Conservation (phyloP, 2,113 vertebrate genomes). For the Microtus montanus region DNA sequence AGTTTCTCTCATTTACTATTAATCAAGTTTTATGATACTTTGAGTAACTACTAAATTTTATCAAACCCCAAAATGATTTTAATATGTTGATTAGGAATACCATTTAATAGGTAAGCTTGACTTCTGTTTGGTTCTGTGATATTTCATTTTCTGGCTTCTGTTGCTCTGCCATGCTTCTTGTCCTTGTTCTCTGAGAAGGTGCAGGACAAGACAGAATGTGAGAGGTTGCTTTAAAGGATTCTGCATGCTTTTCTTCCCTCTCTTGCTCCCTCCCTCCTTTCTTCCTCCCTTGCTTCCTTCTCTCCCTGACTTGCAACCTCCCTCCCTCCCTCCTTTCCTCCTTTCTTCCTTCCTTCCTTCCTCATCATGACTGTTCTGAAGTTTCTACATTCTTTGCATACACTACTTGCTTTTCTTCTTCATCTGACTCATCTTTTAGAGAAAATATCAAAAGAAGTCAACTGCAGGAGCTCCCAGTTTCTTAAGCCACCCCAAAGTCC, state of each 20-base stretch:
- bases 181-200: not conserved
- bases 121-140: not conserved
- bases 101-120: not conserved
- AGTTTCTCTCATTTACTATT: not conserved
- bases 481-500: not conserved
- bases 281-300: too few relatives aligned
- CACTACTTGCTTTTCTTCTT: not conserved
- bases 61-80: not conserved
- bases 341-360: not conserved
- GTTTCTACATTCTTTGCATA: not conserved
- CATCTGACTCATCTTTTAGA: not conserved
- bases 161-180: too few relatives aligned
- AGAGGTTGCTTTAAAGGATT: not conserved
- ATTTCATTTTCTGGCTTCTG: not conserved
- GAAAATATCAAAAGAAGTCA: not conserved
- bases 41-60: not conserved
- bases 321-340: not conserved
- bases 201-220: not conserved
- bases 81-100: not conserved
- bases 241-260: not conserved
- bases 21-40: not conserved
- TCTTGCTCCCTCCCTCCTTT: too few relatives aligned
- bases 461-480: not conserved
- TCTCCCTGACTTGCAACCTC: not conserved
- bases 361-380: not conserved